Conservation (phyloP, 2,113 vertebrate genomes). For the Sinosuthora webbiana region DNA sequence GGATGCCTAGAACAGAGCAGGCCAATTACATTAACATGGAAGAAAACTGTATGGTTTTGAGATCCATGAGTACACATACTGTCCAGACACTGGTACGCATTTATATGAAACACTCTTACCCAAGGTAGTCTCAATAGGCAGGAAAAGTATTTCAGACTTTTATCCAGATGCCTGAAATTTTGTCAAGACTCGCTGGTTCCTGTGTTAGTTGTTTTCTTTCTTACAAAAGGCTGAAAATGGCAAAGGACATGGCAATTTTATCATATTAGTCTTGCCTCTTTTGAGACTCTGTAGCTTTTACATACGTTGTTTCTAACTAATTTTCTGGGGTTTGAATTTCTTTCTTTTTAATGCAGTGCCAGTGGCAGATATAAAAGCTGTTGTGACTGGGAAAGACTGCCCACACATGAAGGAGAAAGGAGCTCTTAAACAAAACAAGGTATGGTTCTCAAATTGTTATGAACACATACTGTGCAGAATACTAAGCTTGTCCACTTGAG, state of each 20-base stretch:
- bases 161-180: background rate
- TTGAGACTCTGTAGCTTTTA: background rate
- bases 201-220: background rate
- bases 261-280: background rate
- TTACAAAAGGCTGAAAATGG: background rate
- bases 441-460: slow-evolving; percentile 54
- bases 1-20: background rate
- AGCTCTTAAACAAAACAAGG: slow-evolving; percentile 99
- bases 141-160: background rate
- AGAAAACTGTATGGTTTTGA: background rate
- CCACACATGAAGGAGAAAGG: slow-evolving; percentile 99
- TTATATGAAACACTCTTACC: background rate
- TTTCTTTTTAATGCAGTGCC: slow-evolving; percentile 82
- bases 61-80: background rate
- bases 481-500: background rate
- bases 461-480: background rate
- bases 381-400: slow-evolving; percentile 98
- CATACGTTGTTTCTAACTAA: background rate
- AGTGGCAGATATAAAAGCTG: slow-evolving; percentile 98
- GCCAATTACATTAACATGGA: background rate
- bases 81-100: background rate
- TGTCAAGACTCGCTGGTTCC: background rate
- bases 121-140: background rate
- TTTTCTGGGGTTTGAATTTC: slow-evolving; percentile 30
- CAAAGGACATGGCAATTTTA: background rate